Evolutionary conservation across 2,797 vertebrate genomes (phyloP).

Genomic region (Oreochromis mossambicus): DNA sequence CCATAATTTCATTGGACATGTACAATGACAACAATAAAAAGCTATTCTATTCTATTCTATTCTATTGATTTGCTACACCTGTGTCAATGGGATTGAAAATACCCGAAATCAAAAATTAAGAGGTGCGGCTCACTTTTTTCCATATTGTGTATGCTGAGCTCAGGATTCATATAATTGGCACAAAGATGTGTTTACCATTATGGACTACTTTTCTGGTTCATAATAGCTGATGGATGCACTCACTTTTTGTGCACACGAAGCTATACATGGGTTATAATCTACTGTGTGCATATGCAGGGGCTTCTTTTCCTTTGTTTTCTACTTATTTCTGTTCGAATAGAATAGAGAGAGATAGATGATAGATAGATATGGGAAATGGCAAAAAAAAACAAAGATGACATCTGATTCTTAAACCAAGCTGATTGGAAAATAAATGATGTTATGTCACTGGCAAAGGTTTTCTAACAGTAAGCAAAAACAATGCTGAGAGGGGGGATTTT

Average conservation of each 20-base stretch:
- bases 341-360: background rate
- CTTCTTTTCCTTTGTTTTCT: background rate
- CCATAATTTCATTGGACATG: background rate
- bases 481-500: background rate
- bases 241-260: conserved; percentile 49
- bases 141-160: background rate
- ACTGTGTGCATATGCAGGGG: conserved; percentile 8
- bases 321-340: background rate
- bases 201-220: background rate
- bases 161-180: background rate
- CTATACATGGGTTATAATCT: conserved; percentile 26
- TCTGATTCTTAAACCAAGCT: background rate
- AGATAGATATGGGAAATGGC: background rate
- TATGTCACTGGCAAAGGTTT: background rate
- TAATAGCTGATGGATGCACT: conserved; percentile 25
- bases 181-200: conserved; percentile 9
- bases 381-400: background rate
- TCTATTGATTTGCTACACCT: background rate
- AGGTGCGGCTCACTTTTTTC: background rate
- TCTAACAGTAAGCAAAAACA: background rate
- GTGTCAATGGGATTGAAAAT: background rate
- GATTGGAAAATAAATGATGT: background rate
- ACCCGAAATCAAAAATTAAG: background rate
- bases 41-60: background rate
- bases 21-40: background rate